These are phyloP conservation scores for Pyrocoelia pectoralis DNA, from an alignment of 2,888 invertebrate genomes.

Conservation along the genomic window DNA sequence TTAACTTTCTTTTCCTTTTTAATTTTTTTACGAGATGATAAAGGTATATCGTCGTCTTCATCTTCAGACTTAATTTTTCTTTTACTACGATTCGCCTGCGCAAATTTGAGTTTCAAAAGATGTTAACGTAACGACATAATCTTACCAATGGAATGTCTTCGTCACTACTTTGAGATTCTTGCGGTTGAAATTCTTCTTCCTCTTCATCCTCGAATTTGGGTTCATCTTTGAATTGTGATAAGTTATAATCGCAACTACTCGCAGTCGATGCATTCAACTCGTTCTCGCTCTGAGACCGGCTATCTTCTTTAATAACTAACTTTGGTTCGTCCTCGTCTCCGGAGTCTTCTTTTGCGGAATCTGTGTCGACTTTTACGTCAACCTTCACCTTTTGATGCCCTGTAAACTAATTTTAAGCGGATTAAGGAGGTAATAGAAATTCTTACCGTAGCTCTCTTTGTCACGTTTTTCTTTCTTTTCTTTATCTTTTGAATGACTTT, in stretches of 20 bases:
- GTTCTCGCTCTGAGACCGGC: conserved; percentile 45
- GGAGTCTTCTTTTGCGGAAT: conserved; percentile 50
- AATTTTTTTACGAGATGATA: conserved; percentile 72
- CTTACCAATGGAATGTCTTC: conserved; percentile 81
- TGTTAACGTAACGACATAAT: conserved; percentile 14
- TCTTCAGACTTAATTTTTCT: conserved; percentile 43
- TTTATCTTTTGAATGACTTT: conserved; percentile 62
- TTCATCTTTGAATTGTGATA: conserved; percentile 72
- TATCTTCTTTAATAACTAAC: conserved; percentile 60
- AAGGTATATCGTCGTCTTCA: conserved; percentile 70
- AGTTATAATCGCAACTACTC: conserved; percentile 76
- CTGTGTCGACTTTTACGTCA: conserved; percentile 42
- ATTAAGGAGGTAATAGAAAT: too few species aligned
- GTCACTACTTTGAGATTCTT: conserved; percentile 65
- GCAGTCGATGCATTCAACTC: conserved; percentile 63
- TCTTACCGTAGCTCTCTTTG: conserved; percentile 54
- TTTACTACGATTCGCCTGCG: conserved; percentile 41
- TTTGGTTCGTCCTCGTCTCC: conserved; percentile 58
- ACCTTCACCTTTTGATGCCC: conserved; percentile 29
- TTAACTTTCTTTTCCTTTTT: conserved; percentile 65
- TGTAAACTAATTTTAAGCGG: neutral
- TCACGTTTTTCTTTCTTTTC: conserved; percentile 62
- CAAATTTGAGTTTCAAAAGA: too few species aligned
- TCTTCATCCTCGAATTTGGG: conserved; percentile 54
- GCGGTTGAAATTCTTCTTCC: conserved; percentile 61